Evolutionary conservation across 2,888 invertebrate species (phyloP), one percentile per base, ranked within the genome.

Genomic region (Drosophila gaucha): DNA sequence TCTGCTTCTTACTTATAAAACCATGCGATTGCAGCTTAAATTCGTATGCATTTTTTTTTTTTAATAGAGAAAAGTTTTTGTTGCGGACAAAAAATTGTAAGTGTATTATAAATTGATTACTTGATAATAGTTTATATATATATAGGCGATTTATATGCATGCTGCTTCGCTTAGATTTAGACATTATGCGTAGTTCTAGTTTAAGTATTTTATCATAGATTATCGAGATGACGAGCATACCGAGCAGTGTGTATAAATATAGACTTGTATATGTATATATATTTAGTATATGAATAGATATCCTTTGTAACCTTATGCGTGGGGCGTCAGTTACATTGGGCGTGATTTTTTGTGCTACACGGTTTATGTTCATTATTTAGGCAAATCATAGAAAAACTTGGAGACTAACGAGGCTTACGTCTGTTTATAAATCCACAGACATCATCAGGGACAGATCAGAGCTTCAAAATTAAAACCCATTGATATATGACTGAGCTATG

Each of bases 21-120:
- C 84, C 84, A 88, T 85, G 76, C 44, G 60, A 79, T 85, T 89
- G 59, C 88, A 63, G 77, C 77, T 79, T 85, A 85, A 85, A 85
- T 85, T 85, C 84, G 84, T 88, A 86, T 74, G 83, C 69, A 63
- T 72, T 78, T 39, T 43, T 46, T 26, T 35, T 49, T 78, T 39
- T 43, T 46, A 18, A 31, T 49, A 38, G 47, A 56, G 67, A 59
- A 51, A 67, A 47, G 36, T 20, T 31, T 52, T 18, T 18, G 22
- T 51, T 39, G 38, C 26, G 18, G 47, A 33, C 31, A 43, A 56
- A 60, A 54, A 36, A 35, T 28, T 35, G n/a, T 38, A 28, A 20
- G n/a, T n/a, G 12, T 67, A 9, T 59, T 16, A n/a, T 26, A 41
- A 16, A 31, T 44, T 30, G 62, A 50, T 50, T 67, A 64, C 10